Percentiles rank a stretch among this genome's conserved stretches.
Conservation (phyloP, 2,113 vertebrate genomes). For the Oncorhynchus mykiss region DNA sequence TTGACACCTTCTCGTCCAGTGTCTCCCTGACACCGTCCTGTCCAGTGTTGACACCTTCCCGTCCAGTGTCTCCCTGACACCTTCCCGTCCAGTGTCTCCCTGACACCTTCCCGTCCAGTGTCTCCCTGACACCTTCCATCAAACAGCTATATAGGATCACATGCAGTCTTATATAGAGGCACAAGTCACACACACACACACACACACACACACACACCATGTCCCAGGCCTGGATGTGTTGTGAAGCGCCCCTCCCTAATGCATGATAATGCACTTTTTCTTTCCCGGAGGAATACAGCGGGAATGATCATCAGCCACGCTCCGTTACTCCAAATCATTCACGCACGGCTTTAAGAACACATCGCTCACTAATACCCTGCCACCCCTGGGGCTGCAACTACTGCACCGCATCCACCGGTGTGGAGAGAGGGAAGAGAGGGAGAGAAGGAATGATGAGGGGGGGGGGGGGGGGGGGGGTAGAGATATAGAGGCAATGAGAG, state of each 20-base stretch:
- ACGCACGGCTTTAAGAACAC: background rate
- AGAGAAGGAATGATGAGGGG: background rate
- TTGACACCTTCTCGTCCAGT: too few relatives aligned
- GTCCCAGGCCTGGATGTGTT: background rate
- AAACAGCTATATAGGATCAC: too few relatives aligned
- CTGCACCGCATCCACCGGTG: background rate
- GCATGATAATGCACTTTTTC: background rate
- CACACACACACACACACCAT: too few relatives aligned
- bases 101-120: too few relatives aligned
- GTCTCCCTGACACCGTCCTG: too few relatives aligned
- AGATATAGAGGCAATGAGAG: background rate
- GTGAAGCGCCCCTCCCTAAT: background rate
- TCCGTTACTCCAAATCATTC: conserved; percentile 10
- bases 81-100: too few relatives aligned
- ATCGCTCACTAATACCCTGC: background rate
- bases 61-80: too few relatives aligned
- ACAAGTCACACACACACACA: too few relatives aligned
- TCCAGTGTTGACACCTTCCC: too few relatives aligned
- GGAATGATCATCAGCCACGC: conserved; percentile 20
- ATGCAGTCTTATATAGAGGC: too few relatives aligned
- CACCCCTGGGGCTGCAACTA: background rate
- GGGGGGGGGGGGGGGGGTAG: background rate
- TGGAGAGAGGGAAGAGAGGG: background rate
- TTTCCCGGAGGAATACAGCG: background rate
- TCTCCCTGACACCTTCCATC: too few relatives aligned